Base-by-base conservation (phyloP, 2,888 invertebrate genomes). In the Cyclophora albipunctata region DNA sequence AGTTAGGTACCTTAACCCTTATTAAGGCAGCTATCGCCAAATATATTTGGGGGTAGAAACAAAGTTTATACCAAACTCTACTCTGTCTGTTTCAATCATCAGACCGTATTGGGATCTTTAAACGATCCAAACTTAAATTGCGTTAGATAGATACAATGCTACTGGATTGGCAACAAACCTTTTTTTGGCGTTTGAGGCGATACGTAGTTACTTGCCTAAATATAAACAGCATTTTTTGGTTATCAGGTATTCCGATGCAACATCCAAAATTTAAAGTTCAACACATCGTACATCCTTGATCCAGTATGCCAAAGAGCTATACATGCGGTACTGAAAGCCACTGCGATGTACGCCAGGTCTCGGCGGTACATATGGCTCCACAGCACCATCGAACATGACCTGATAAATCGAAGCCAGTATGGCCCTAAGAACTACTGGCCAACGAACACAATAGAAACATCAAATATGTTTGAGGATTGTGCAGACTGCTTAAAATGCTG, bases 231-330 rank as follows among this genome's bases (percentile, higher is more conserved):
- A 3, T 3, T 7, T 45, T 7, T n/a, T 3, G 3, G 34, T 51
- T 34, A 49, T 2, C 62, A 84, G 85, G 61, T 86, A 5, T 86
- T 86, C 52, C 75, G 83, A 42, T 87, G 87, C 63, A 84, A 84
- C 58, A 73, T 85, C 42, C 67, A 67, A 41, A 74, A 83, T 49
- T 68, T 88, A 0, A 59, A 55, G 5, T 84, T 83, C 62, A 83
- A 84, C 61, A 76, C 71, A 0, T 60, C 69, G 0, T 55, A 62
- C 34, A 57, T 67, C 3, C 62, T 62, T 3, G 87, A 87, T 56
- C 69, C 71, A 0, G 78, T 85, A 0, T 71, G 75, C 46, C 64
- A 64, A 43, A 67, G 79, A 2, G 87, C 86, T 0, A 55, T 85
- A 1, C 55, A 62, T 3, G 82, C 84, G 0, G 75, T 83, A 0